These are phyloP conservation scores for Drosophila novamexicana DNA, from an alignment of 1,140 invertebrate genomes.

Conservation along the genomic window DNA sequence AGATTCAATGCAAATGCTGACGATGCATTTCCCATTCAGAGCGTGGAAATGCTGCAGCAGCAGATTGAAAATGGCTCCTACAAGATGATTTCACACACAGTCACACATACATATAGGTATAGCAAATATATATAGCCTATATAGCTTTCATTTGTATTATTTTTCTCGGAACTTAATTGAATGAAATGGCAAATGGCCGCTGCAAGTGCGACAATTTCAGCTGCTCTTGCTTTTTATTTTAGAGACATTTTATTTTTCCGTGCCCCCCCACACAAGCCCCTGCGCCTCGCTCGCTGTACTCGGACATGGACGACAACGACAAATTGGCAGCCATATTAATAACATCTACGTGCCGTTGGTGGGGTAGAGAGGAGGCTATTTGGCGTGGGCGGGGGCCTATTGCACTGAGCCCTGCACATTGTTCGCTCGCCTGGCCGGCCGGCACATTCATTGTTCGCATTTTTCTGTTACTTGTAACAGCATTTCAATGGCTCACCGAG, in stretches of 20 bases:
- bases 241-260: conserved; percentile 69
- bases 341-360: conserved; percentile 61
- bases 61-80: conserved; percentile 79
- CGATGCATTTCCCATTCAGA: conserved; percentile 72
- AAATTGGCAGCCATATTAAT: conserved; percentile 82
- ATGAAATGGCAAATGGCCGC: conserved; percentile 76
- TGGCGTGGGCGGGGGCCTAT: background rate
- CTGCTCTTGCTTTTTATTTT: conserved; percentile 73
- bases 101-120: conserved; percentile 13
- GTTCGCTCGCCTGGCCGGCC: conserved; percentile 52
- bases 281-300: conserved; percentile 8
- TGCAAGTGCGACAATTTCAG: conserved; percentile 76
- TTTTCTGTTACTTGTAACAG: conserved; percentile 79
- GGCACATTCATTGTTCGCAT: conserved; percentile 68
- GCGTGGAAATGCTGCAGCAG: conserved; percentile 62
- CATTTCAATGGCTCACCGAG: conserved; percentile 63
- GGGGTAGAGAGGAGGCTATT: background rate
- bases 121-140: conserved; percentile 9
- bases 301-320: conserved; percentile 58
- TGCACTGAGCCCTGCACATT: conserved; percentile 49
- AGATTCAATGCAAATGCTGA: conserved; percentile 79
- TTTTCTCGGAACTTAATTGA: conserved; percentile 81
- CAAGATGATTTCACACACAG: conserved; percentile 32
- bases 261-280: conserved; percentile 9
- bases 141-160: conserved; percentile 71